phyloP scores from a whole-genome alignment of 2,888 invertebrate genomes.

The Drosophila eohydei region DNA sequence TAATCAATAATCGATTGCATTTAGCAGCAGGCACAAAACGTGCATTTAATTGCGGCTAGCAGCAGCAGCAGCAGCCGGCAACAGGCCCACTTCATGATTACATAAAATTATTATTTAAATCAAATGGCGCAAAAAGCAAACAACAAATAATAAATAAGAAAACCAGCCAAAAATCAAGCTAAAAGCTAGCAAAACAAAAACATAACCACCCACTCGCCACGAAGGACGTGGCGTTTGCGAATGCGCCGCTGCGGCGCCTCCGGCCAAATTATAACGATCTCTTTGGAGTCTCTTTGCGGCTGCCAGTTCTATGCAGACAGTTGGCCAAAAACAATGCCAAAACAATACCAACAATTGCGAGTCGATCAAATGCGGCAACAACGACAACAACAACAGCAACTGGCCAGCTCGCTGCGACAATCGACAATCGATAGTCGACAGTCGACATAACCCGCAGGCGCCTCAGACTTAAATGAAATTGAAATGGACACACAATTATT shows the following conservation, averaged over 20 bases:
- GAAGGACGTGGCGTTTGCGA: conserved; percentile 75
- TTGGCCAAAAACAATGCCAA: conserved; percentile 63
- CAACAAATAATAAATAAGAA: conserved; percentile 57
- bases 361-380: conserved; percentile 49
- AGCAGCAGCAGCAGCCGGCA: conserved; percentile 40
- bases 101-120: conserved; percentile 80
- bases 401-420: conserved; percentile 47
- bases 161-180: conserved; percentile 54
- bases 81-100: conserved; percentile 68
- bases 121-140: conserved; percentile 70
- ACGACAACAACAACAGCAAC: conserved; percentile 18
- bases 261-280: conserved; percentile 75
- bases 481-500: conserved; percentile 74
- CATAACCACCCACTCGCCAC: conserved; percentile 70
- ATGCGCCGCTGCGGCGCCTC: conserved; percentile 78
- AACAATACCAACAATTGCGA: conserved; percentile 26
- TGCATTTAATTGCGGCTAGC: conserved; percentile 76
- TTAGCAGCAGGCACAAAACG: conserved; percentile 69
- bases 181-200: conserved; percentile 32
- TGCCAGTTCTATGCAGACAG: conserved; percentile 57
- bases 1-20: conserved; percentile 77
- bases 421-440: conserved; percentile 50
- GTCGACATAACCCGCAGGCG: conserved; percentile 70
- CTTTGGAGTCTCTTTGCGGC: conserved; percentile 49
- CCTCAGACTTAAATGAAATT: conserved; percentile 71